phyloP scores from a whole-genome alignment of 2,113 vertebrate species.

The Trematocara nigrifrons region DNA sequence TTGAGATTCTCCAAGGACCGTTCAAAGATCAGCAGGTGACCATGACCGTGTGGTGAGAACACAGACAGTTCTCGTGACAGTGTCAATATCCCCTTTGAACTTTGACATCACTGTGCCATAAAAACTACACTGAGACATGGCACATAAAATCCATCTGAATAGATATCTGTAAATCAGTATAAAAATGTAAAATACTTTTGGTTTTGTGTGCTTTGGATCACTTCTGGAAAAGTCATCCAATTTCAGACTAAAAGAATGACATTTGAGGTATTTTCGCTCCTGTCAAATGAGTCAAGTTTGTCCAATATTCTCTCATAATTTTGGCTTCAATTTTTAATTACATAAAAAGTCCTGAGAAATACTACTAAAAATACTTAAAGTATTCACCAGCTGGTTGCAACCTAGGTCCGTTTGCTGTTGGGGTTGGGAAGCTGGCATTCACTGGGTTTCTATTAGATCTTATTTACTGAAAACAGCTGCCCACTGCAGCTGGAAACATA shows the following conservation, averaged over 20 bases:
- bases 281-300: neutral
- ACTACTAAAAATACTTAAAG: neutral
- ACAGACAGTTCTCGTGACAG: neutral
- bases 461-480: neutral
- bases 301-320: neutral
- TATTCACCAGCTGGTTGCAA: neutral
- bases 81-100: neutral
- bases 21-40: neutral
- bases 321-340: neutral
- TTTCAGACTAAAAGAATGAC: neutral
- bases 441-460: neutral
- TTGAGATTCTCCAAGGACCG: neutral
- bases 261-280: neutral
- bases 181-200: neutral
- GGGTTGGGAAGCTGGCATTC: neutral
- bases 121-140: neutral
- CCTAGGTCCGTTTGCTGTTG: neutral
- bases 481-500: neutral
- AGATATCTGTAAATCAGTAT: neutral
- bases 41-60: rapidly evolving
- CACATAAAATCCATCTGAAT: neutral
- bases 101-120: neutral
- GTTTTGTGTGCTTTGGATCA: neutral
- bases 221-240: neutral
- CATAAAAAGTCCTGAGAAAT: neutral